Percentiles rank a stretch among this genome's conserved stretches.
These are phyloP conservation scores for Rhopalosiphum nymphaeae DNA, from an alignment of 2,888 invertebrate species.

Conservation along the genomic window DNA sequence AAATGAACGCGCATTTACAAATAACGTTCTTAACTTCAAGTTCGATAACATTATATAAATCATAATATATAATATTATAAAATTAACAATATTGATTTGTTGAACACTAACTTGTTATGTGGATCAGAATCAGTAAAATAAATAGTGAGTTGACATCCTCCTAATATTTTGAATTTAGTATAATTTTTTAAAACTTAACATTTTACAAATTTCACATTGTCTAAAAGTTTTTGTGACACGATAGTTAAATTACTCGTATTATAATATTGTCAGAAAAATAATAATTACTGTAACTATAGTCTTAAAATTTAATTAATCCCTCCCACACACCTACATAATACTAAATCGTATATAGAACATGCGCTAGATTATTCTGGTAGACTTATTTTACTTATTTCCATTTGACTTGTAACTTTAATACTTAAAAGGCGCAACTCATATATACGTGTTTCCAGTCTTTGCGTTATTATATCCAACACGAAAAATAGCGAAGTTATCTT, in stretches of 20 bases:
- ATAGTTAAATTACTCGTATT: background rate
- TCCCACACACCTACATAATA: background rate
- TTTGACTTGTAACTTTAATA: background rate
- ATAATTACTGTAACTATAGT: background rate
- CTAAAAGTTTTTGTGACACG: background rate
- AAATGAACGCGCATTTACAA: background rate
- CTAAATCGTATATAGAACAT: background rate
- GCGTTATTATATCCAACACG: background rate
- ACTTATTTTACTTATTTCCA: background rate
- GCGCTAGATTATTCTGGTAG: background rate
- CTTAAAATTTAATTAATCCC: background rate
- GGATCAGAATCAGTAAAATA: background rate
- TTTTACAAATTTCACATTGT: background rate
- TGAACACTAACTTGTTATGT: background rate
- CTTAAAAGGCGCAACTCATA: background rate
- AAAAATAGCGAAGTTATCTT: constrained; percentile 2
- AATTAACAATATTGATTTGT: background rate
- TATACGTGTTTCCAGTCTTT: background rate
- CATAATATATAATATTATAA: background rate
- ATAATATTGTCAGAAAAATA: background rate
- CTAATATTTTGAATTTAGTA: background rate
- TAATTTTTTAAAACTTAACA: background rate
- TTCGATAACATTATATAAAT: background rate
- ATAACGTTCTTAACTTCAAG: background rate
- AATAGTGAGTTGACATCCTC: background rate